Evolutionary conservation across 1,140 invertebrate species (phyloP), one percentile per base, ranked within the genome.

Genomic region (Papilio machaon): DNA sequence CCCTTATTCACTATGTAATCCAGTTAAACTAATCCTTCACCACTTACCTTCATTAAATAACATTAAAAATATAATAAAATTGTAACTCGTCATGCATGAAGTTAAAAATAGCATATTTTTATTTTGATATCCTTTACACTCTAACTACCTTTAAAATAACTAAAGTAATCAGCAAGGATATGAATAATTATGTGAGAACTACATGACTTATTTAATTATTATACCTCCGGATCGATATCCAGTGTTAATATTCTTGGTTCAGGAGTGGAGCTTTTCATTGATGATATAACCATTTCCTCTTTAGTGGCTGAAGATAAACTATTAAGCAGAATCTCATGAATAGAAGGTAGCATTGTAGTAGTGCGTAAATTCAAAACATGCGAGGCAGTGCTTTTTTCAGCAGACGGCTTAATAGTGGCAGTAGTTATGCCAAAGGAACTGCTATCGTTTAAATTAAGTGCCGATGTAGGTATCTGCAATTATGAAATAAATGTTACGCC

Each of bases 161-260:
- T 80, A 81, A 35, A 58, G 80, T 75, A 81, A 75, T 78, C 52
- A 80, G 46, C 73, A 75, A 79, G 60, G 77, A 74, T 84, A 74
- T 79, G 75, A 81, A 82, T 73, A 38, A 79, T 47, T 81, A 64
- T 80, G 77, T 83, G 84, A 82, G 70, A 83, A 87, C 85, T 84
- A 84, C 70, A 84, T 67, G 85, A 87, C 82, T 84, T 86, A 92
- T 89, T 87, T 89, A 91, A 91, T 91, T 81, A 91, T 88, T 92
- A 91, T 94, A 95, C 95, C 92, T 95, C 95, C 89, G 95, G 95
- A 94, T 95, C 95, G 87, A 95, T 95, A 94, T 95, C 95, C 90
- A 95, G 91, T 91, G 94, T 95, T 93, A 95, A 94, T 94, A 95
- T 95, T 94, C 92, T 94, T 88, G 94, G 93, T 92, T 95, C 91